Base-by-base conservation (phyloP, 1,140 invertebrate genomes). In the Ditylenchus dipsaci region DNA sequence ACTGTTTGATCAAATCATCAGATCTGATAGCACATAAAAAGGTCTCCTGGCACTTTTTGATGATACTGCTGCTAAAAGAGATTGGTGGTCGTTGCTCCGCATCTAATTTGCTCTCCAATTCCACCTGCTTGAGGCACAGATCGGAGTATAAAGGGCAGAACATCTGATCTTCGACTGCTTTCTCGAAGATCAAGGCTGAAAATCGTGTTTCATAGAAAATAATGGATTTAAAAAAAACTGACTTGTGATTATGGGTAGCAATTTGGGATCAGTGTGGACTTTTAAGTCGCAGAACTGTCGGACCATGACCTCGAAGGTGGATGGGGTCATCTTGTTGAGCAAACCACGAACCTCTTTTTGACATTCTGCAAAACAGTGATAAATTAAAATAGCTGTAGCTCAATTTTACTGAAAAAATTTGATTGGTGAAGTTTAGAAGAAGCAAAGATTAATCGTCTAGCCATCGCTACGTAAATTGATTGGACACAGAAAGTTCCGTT, bases 101-200 rank as follows among this genome's bases (percentile, higher is more conserved):
- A 17, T 11, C 21, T 33, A 64, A 13, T 19, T 8, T n/a, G 53
- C 9, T 15, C 17, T 69, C 71, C 19, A 30, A 43, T 26, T 76
- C 58, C 29, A 78, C 74, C 58, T 81, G 79, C 23, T 53, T 30
- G 21, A 82, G 74, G 63, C 79, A 81, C 13, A 81, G 59, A 56
- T 81, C 75, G 17, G 78, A 72, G 62, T 81, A 81, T 0, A 81
- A 67, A 13, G 80, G n/a, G 59, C 79, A 81, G 69, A 81, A 81
- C 43, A 76, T 75, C 13, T 80, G 79, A 58, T 81, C 79, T 57
- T 81, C 79, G 8, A 81, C 80, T 15, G 79, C 79, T 56, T 81
- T 81, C 29, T 82, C 80, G 56, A 81, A 81, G 33, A 81, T 78
- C 42, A 81, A 64, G 62, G 75, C 69, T 38, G 11, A 38, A 11